Conservation (phyloP, 35 echinoderm and acorn worm species). For the Apostichopus japonicus region DNA sequence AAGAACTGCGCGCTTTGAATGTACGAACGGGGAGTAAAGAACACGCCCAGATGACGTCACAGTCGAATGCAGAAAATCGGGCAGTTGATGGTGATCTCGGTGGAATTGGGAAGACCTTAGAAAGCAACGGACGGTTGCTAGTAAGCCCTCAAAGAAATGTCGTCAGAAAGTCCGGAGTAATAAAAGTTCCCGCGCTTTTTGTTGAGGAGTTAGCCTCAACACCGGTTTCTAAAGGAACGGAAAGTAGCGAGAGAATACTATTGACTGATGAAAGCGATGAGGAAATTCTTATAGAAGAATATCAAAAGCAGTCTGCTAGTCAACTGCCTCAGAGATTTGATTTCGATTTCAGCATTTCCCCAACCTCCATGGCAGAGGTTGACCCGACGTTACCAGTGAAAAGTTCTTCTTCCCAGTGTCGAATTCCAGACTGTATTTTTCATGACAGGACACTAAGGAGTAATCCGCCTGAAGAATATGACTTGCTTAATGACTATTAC, state of each 20-base stretch:
- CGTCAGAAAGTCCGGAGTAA: slow-evolving; percentile 7
- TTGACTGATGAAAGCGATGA: not conserved
- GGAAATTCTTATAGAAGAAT: not conserved
- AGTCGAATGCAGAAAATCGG: not conserved
- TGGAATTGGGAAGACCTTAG: not conserved
- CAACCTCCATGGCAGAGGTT: not conserved
- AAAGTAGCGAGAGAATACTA: not conserved
- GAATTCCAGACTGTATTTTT: slow-evolving; percentile 82
- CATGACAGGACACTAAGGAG: slow-evolving; percentile 34
- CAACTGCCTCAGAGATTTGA: slow-evolving; percentile 18
- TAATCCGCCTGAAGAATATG: slow-evolving; percentile 19
- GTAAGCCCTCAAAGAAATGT: slow-evolving; percentile 35
- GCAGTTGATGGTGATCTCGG: not conserved
- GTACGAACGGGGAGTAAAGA: not conserved
- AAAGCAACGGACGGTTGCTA: not conserved
- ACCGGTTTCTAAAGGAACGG: not conserved
- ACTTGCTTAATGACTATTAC: slow-evolving; percentile 65
- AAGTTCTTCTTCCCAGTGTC: slow-evolving; percentile 11
- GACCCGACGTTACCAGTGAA: not conserved
- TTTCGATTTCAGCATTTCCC: not conserved
- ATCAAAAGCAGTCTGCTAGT: not conserved
- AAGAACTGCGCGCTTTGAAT: not conserved
- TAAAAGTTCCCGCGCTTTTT: not conserved
- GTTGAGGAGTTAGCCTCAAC: not conserved
- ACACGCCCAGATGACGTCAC: slow-evolving; percentile 12